A percentile compares a stretch with the other conserved stretches of the same genome.
Evolutionary conservation across 2,797 vertebrate species (phyloP).

Genomic region (Cuculus canorus): DNA sequence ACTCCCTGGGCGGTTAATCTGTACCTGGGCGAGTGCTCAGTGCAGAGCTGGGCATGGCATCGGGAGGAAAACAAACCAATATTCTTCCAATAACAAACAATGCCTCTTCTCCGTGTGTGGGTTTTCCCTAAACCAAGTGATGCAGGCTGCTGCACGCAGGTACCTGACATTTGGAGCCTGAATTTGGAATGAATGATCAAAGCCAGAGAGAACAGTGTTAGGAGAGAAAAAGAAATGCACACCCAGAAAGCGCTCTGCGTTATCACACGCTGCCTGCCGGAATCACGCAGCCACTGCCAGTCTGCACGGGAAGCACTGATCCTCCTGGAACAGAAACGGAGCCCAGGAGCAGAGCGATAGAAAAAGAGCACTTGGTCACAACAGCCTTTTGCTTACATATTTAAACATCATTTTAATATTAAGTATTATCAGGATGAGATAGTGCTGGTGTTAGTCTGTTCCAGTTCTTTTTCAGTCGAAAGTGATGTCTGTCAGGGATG

Average conservation of each 20-base stretch:
- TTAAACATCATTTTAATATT: background rate
- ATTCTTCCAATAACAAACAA: background rate
- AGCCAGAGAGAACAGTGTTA: background rate
- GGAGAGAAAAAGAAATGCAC: background rate
- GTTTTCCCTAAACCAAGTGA: background rate
- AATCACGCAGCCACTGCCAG: background rate
- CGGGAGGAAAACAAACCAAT: background rate
- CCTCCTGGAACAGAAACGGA: background rate
- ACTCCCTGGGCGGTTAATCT: slow-evolving; percentile 20
- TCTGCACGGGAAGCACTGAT: background rate
- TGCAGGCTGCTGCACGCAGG: background rate
- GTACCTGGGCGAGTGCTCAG: slow-evolving; percentile 31
- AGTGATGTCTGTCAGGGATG: background rate
- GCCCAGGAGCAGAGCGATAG: background rate
- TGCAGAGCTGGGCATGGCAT: background rate
- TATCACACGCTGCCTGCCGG: background rate
- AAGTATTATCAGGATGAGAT: background rate
- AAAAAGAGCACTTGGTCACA: background rate
- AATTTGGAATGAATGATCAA: slow-evolving; percentile 15
- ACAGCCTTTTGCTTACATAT: background rate
- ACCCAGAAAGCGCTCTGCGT: background rate
- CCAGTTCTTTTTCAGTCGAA: background rate
- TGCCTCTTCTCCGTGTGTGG: rapidly evolving
- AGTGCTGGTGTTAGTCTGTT: background rate
- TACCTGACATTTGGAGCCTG: background rate